Evolutionary conservation across 2,113 vertebrate species (phyloP).

Genomic region (Colistium nudipinnis): DNA sequence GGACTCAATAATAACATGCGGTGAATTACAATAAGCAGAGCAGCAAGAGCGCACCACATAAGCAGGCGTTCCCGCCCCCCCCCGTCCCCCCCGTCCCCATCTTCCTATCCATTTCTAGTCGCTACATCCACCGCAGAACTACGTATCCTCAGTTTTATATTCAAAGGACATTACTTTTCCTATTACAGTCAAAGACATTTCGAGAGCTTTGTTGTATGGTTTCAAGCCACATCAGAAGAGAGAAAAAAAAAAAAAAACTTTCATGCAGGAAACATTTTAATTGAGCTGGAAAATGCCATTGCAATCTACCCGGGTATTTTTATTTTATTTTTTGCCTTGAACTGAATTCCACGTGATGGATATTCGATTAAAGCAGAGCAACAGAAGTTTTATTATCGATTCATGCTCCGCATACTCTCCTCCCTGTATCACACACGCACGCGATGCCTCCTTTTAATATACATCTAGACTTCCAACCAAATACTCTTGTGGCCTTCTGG

Average conservation of each 20-base stretch:
- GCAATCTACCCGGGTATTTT: slow-evolving; percentile 27
- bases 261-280: slow-evolving; percentile 49
- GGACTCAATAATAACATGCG: slow-evolving; percentile 17
- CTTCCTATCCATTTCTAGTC: slow-evolving; percentile 3
- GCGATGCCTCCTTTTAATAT: slow-evolving; percentile 25
- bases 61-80: too few relatives aligned
- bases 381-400: slow-evolving; percentile 50
- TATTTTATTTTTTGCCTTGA: slow-evolving; percentile 2
- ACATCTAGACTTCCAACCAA: slow-evolving; percentile 35
- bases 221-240: slow-evolving; percentile 44
- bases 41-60: neutral
- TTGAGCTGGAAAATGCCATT: slow-evolving; percentile 42
- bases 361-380: slow-evolving; percentile 37
- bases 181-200: slow-evolving; percentile 19
- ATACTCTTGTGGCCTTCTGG: slow-evolving; percentile 49
- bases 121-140: neutral
- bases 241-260: slow-evolving; percentile 35
- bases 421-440: neutral
- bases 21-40: slow-evolving; percentile 31
- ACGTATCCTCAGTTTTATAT: slow-evolving; percentile 27
- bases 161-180: slow-evolving; percentile 40
- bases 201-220: slow-evolving; percentile 50
- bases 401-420: slow-evolving; percentile 22
- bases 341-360: slow-evolving; percentile 36
- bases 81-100: too few relatives aligned